Evolutionary conservation across 2,888 invertebrate species (phyloP).

Genomic region (Melipona bicolor): DNA sequence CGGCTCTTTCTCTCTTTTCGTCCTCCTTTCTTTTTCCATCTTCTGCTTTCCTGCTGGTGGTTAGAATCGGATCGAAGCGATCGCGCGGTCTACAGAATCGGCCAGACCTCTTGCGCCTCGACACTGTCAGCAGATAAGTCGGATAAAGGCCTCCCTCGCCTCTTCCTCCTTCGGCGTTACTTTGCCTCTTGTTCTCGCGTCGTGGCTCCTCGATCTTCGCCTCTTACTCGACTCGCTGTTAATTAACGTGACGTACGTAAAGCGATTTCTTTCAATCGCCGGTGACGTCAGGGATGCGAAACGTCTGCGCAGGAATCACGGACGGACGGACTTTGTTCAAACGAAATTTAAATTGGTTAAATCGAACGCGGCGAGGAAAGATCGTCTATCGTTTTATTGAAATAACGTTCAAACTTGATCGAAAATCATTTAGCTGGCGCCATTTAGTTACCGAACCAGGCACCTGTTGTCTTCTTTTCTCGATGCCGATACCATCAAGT

Average conservation of each 20-base stretch:
- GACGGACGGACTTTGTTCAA: neutral
- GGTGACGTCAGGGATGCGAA: neutral
- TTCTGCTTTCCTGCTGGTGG: neutral
- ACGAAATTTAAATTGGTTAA: neutral
- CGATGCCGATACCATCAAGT: constrained; percentile 36
- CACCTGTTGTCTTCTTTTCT: constrained; percentile 22
- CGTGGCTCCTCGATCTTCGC: constrained; percentile 5
- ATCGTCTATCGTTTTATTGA: neutral
- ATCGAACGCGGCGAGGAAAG: neutral
- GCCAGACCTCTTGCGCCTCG: constrained; percentile 32
- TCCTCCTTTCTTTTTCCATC: neutral
- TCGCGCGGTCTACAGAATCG: constrained; percentile 34
- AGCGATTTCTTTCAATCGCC: neutral
- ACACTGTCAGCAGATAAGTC: constrained; percentile 63
- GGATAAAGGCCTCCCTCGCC: constrained; percentile 34
- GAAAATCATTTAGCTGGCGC: neutral
- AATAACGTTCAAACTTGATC: neutral
- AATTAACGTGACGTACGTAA: constrained; percentile 30
- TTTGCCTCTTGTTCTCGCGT: constrained; percentile 7
- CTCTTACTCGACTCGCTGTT: constrained; percentile 13
- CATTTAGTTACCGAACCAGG: constrained; percentile 33
- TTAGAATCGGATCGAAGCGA: constrained; percentile 52
- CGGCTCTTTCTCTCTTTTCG: constrained; percentile 11
- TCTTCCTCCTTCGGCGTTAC: neutral
- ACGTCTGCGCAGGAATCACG: neutral